phyloP scores from a whole-genome alignment of 2,113 vertebrate genomes.

The Phrynocephalus versicolor region DNA sequence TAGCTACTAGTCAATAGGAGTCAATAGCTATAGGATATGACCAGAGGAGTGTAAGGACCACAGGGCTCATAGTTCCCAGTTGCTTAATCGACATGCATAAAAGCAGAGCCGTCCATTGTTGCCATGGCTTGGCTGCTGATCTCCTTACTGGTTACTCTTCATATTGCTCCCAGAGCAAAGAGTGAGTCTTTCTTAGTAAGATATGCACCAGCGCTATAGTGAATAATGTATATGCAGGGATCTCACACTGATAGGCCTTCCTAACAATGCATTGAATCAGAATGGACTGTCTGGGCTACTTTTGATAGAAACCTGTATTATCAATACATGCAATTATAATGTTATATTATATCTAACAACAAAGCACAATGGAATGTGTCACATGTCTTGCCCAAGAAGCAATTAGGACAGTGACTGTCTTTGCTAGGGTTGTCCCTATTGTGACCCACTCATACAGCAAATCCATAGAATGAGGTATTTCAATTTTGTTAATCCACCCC shows the following conservation, averaged over 20 bases:
- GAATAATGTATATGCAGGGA: not conserved
- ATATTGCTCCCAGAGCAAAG: not conserved
- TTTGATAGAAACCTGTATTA: not conserved
- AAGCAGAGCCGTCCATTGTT: not conserved
- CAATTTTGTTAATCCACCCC: too few species aligned
- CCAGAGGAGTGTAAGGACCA: not conserved
- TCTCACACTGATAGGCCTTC: not conserved
- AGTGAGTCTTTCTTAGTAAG: not conserved
- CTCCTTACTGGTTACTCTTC: not conserved
- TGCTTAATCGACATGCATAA: not conserved
- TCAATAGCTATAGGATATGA: too few species aligned
- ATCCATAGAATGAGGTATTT: not conserved
- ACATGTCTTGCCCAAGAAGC: not conserved
- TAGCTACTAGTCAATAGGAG: not conserved
- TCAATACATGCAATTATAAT: not conserved
- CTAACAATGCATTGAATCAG: too few species aligned
- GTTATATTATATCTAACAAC: not conserved
- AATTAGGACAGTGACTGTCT: not conserved
- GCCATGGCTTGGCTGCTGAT: not conserved
- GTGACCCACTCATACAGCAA: not conserved
- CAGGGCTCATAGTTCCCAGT: not conserved
- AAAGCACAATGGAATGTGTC: not conserved
- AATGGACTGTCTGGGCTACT: too few species aligned
- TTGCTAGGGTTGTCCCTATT: not conserved
- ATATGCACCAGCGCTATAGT: not conserved